Evolutionary conservation across 2,113 vertebrate genomes (phyloP).

Genomic region (Dicrurus megarhynchus): DNA sequence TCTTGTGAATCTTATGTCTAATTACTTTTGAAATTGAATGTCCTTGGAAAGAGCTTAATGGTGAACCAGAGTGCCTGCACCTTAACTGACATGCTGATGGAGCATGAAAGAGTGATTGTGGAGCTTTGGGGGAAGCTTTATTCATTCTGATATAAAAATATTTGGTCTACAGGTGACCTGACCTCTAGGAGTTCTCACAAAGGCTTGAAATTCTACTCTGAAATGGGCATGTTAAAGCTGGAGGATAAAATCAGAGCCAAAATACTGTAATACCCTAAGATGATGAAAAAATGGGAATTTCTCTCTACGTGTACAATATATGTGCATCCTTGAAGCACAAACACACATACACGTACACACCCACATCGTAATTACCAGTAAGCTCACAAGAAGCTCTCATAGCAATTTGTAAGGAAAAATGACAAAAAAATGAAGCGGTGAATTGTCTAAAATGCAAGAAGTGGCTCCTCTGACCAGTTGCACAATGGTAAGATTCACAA

Average conservation of each 20-base stretch:
- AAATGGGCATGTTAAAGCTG: background rate
- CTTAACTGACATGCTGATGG: background rate
- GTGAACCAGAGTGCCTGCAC: background rate
- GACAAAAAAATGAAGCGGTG: accelerated
- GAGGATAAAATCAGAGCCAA: background rate
- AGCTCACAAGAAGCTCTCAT: background rate
- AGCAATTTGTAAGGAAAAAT: background rate
- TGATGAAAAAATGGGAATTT: background rate
- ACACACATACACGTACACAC: accelerated
- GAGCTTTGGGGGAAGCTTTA: background rate
- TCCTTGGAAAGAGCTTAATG: background rate
- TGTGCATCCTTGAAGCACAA: background rate
- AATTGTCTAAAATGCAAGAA: background rate
- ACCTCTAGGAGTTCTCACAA: background rate
- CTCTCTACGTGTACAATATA: background rate
- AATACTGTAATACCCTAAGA: background rate
- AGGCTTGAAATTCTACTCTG: background rate
- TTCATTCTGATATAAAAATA: background rate
- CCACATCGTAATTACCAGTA: background rate
- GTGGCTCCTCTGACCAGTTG: background rate
- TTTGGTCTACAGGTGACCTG: background rate
- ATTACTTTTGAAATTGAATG: background rate
- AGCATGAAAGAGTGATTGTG: background rate
- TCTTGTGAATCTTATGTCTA: background rate
- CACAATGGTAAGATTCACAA: background rate